Conservation (phyloP, 2,888 invertebrate species). For the Ophion ventricosus region DNA sequence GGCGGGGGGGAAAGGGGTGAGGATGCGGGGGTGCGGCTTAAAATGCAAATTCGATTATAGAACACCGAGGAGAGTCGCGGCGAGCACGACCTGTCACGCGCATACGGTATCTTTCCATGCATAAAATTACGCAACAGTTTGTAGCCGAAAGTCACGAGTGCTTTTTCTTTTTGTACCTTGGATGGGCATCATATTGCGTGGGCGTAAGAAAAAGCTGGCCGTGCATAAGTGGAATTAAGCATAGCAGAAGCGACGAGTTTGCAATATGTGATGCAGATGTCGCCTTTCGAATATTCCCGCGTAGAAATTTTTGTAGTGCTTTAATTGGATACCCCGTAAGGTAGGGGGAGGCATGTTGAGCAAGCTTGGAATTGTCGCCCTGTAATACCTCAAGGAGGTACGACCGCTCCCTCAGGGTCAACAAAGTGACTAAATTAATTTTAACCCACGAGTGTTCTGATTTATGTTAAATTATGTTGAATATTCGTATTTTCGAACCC, state of each 20-base stretch:
- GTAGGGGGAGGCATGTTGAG: too few relatives aligned
- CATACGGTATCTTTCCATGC: conserved; percentile 65
- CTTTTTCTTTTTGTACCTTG: conserved; percentile 28
- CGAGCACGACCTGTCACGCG: conserved; percentile 62
- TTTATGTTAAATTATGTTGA: too few relatives aligned
- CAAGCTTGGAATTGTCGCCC: too few relatives aligned
- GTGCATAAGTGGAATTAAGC: conserved; percentile 42
- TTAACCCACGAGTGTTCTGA: too few relatives aligned
- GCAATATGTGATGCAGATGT: conserved; percentile 2
- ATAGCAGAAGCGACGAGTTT: conserved; percentile 22
- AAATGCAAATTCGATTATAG: conserved; percentile 74
- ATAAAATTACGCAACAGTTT: conserved; percentile 67
- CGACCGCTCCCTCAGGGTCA: too few relatives aligned
- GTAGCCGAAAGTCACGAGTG: conserved; percentile 46
- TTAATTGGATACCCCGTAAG: too few relatives aligned
- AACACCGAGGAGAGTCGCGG: conserved; percentile 54
- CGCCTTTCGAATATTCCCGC: too few relatives aligned
- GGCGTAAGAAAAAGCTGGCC: conserved; percentile 27
- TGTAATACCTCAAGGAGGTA: too few relatives aligned
- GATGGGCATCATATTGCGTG: conserved; percentile 30
- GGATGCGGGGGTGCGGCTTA: too few relatives aligned
- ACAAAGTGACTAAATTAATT: too few relatives aligned
- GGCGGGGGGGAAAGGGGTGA: conserved; percentile 33
- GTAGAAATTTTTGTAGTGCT: too few relatives aligned
- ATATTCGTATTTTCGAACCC: too few relatives aligned